These are phyloP conservation scores for Parasteatoda lunata DNA, from an alignment of 2,888 invertebrate species.

Conservation along the genomic window DNA sequence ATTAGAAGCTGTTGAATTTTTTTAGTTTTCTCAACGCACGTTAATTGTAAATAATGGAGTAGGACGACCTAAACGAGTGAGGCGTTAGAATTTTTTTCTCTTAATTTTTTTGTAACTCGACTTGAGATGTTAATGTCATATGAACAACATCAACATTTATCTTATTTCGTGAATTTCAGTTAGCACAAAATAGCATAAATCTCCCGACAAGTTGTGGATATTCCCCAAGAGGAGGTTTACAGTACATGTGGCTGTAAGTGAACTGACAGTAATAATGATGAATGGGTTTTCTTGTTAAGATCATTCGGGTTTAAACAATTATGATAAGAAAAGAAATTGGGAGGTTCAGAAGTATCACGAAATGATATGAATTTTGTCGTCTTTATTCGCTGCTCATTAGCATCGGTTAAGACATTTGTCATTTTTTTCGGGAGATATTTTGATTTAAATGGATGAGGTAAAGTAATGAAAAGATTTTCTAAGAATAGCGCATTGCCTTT, in stretches of 20 bases:
- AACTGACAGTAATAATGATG: conserved; percentile 42
- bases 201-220: neutral
- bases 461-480: no score
- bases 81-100: neutral
- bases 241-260: neutral
- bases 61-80: neutral
- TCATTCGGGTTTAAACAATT: neutral
- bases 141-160: neutral
- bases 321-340: neutral
- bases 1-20: neutral
- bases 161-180: neutral
- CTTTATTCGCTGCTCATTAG: neutral
- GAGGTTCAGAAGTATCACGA: neutral
- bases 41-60: neutral
- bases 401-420: neutral
- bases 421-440: neutral
- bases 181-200: neutral
- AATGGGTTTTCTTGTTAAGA: conserved; percentile 14
- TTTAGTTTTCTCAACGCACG: neutral
- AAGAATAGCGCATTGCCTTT: no score
- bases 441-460: no score
- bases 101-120: neutral
- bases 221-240: neutral
- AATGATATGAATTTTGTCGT: conserved; percentile 1
- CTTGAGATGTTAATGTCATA: neutral